Base-by-base conservation (phyloP, 2,888 invertebrate genomes). In the Tridacna gigas region DNA sequence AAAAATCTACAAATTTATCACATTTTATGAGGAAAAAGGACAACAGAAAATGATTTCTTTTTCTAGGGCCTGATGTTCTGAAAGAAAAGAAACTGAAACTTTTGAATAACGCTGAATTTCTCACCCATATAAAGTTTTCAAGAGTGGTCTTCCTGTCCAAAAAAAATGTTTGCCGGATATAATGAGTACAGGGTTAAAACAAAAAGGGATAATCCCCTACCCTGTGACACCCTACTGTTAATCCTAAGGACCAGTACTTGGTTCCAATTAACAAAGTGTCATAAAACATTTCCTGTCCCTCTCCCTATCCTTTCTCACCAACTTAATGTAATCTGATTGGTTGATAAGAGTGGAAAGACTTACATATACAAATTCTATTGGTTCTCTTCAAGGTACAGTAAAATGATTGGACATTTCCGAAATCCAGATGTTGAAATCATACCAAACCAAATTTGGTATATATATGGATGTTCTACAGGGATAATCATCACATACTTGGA, bases 201-300 rank as follows among this genome's bases (percentile, higher is more conserved):
- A 37, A 28, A 20, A 67, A 67, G 67, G 67, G 47, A 51, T 71
- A 71, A 71, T 71, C 66, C 77, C 66, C 66, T 67, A 26, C 45
- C 71, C 37, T 37, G 37, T 75, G 75, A 65, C 77, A 65, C 77
- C 71, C 65, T 67, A 61, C 78, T 77, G 77, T 67, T 69, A 83
- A 83, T 83, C 73, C 74, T 28, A 45, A 74, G 74, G 47, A 48
- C 78, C 78, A 76, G 51, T 61, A n/a, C 18, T 12, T 56, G 76
- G 71, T 71, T 37, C 71, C 60, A 82, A 85, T 85, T 85, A 85
- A 79, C 77, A 74, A 74, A 48, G 81, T 85, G 85, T 82, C 85
- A 85, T 82, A 79, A 82, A 80, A 77, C 75, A 82, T 77, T 77
- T 85, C 85, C 85, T 85, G 79, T 77, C 71, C 51, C 71, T 56